Conservation (phyloP, 2,888 invertebrate genomes). For the Aelia acuminata region DNA sequence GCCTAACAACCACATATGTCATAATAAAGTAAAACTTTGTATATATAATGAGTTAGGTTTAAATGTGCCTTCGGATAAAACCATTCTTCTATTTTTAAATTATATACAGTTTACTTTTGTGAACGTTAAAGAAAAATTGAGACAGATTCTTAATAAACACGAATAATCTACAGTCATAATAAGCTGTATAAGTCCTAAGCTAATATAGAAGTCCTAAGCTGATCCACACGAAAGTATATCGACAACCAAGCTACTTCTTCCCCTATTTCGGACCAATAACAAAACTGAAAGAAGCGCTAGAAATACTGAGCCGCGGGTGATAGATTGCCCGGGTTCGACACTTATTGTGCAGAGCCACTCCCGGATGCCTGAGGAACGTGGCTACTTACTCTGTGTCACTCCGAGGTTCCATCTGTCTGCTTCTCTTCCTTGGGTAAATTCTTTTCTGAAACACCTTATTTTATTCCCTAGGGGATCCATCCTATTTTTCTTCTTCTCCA, state of each 20-base stretch:
- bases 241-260: background rate
- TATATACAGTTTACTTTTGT: too few species aligned
- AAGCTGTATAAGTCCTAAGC: too few species aligned
- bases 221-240: background rate
- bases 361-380: slow-evolving; percentile 2
- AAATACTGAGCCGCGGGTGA: background rate
- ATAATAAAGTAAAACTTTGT: too few species aligned
- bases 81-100: too few species aligned
- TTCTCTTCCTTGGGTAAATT: slow-evolving; percentile 30
- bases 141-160: too few species aligned
- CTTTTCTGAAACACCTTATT: slow-evolving; percentile 30
- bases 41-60: too few species aligned
- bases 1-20: too few species aligned
- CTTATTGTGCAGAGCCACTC: slow-evolving; percentile 33
- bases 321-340: slow-evolving; percentile 17
- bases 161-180: too few species aligned
- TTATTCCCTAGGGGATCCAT: slow-evolving; percentile 19
- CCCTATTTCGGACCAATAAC: background rate
- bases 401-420: slow-evolving; percentile 15
- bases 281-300: background rate
- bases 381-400: slow-evolving; percentile 19
- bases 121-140: too few species aligned
- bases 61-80: too few species aligned
- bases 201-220: background rate
- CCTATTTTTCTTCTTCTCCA: background rate